Evolutionary conservation across 1,140 invertebrate genomes (phyloP).

Genomic region (Cydia fagiglandana): DNA sequence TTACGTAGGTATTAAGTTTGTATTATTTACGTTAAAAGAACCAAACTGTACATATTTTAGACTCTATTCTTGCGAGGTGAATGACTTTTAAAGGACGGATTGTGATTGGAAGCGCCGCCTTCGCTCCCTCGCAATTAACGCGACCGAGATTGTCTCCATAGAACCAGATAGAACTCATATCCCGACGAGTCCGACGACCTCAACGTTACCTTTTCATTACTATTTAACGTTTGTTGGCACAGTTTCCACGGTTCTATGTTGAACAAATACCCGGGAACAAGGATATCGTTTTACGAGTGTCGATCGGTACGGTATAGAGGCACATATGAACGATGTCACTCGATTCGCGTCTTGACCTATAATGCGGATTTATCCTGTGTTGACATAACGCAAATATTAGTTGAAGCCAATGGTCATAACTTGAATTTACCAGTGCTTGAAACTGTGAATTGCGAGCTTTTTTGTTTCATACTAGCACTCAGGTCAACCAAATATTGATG

Average conservation of each 20-base stretch:
- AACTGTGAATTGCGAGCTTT: no score
- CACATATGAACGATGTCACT: no score
- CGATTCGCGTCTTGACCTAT: no score
- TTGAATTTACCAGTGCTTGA: no score
- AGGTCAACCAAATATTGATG: no score
- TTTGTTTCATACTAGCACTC: no score
- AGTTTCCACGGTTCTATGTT: not conserved
- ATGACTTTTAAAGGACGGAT: not conserved
- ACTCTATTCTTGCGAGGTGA: not conserved
- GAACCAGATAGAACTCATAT: not conserved
- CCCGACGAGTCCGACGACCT: not conserved
- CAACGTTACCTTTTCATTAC: not conserved
- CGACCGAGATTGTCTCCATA: not conserved
- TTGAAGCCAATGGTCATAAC: no score
- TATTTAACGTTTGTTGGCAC: constrained; percentile 4
- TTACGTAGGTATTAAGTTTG: no score
- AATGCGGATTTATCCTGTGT: no score
- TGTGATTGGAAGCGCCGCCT: not conserved
- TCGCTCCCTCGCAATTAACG: not conserved
- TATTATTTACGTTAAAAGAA: no score
- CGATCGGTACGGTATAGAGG: not conserved
- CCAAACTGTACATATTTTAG: no score
- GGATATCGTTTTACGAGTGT: not conserved
- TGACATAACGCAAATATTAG: no score
- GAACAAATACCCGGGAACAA: not conserved